These are phyloP conservation scores for Nipponia nippon DNA, from an alignment of 2,113 vertebrate species.

Conservation along the genomic window DNA sequence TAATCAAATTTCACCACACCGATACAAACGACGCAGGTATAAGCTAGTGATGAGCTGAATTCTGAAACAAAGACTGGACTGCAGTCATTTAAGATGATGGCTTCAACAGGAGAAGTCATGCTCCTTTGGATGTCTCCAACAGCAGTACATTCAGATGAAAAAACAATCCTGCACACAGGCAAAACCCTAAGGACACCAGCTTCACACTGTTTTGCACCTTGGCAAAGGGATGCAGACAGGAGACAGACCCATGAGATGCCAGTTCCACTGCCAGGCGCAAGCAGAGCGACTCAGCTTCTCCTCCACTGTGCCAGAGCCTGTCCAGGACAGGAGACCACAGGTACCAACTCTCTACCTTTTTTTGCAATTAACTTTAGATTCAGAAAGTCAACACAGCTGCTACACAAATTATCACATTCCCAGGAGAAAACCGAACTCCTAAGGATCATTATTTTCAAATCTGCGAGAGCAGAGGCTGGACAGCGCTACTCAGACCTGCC, in stretches of 20 bases:
- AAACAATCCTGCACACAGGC: fast-evolving
- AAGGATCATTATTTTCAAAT: not conserved
- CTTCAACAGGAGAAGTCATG: not conserved
- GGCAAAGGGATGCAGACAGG: not conserved
- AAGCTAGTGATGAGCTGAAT: not conserved
- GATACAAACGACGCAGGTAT: not conserved
- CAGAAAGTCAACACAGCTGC: not conserved
- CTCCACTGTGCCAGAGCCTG: not conserved
- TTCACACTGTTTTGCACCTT: no score
- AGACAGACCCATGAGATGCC: not conserved
- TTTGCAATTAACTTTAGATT: not conserved
- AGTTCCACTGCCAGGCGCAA: not conserved
- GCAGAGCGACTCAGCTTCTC: not conserved
- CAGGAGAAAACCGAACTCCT: not conserved
- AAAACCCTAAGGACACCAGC: not conserved
- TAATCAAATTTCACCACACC: not conserved
- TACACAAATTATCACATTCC: fast-evolving
- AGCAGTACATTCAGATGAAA: not conserved
- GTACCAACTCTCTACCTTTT: not conserved
- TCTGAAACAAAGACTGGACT: not conserved
- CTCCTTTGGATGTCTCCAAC: not conserved
- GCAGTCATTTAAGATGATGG: not conserved
- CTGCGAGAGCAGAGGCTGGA: not conserved
- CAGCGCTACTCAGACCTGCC: not conserved
- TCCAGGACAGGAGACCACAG: not conserved